Evolutionary conservation across 92 coral and sea anemone species (phyloP).

Genomic region (Pocillopora grandis): DNA sequence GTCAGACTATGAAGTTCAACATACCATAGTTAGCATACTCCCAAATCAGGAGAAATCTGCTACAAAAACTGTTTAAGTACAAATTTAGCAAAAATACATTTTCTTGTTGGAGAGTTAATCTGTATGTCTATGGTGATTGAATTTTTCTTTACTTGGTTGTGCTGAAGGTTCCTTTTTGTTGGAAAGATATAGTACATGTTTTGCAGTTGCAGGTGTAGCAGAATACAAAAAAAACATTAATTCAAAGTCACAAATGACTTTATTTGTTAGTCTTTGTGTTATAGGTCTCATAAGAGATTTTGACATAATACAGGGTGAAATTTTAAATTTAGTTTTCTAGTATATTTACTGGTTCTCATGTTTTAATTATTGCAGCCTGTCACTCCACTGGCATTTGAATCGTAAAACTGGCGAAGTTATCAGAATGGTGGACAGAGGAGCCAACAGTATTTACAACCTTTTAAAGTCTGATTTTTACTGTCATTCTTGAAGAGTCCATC

Average conservation of each 20-base stretch:
- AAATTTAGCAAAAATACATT: no score
- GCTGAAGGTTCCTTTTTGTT: no score
- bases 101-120: not conserved
- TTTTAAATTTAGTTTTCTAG: not conserved
- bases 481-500: no score
- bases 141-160: not conserved
- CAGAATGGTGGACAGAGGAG: constrained; percentile 95
- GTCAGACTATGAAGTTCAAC: constrained; percentile 26
- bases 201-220: no score
- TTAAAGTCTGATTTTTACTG: constrained; percentile 62
- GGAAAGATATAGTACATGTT: no score
- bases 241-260: no score
- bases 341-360: not conserved
- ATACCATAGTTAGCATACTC: not conserved
- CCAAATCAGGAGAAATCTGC: no score
- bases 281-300: no score
- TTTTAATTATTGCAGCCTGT: constrained; percentile 58
- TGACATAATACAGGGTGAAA: no score
- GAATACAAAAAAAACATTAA: no score
- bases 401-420: constrained; percentile 97
- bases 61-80: no score
- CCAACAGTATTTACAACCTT: constrained; percentile 89
- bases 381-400: constrained; percentile 92
- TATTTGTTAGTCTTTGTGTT: no score
- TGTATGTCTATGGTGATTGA: not conserved